These are phyloP conservation scores for Agrilus cyanescens DNA, from an alignment of 2,888 invertebrate species.

Conservation along the genomic window DNA sequence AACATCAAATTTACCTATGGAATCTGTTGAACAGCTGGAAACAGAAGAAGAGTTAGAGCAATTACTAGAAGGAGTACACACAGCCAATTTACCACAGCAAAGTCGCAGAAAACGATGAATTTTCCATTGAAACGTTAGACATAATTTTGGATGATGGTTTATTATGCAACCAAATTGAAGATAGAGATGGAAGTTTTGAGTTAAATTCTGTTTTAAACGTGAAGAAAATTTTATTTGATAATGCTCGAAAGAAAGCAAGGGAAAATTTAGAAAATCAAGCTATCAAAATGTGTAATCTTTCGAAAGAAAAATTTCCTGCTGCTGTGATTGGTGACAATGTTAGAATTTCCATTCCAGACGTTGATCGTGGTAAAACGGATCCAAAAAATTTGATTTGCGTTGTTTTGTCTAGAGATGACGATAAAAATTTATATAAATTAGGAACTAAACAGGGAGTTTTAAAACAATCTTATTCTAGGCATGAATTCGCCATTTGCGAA, in stretches of 20 bases:
- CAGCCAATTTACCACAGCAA: conserved; percentile 9
- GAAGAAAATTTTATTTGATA: conserved; percentile 7
- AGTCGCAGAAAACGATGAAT: conserved; percentile 7
- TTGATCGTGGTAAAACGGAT: conserved; percentile 10
- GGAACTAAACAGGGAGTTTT: too few species aligned
- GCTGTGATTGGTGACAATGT: conserved; percentile 11
- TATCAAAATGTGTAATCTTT: conserved; percentile 12
- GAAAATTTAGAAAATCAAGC: conserved; percentile 12
- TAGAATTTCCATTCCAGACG: conserved; percentile 11
- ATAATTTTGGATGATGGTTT: conserved; percentile 10
- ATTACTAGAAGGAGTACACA: conserved; percentile 11
- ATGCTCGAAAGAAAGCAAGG: conserved; percentile 6
- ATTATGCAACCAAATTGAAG: conserved; percentile 11
- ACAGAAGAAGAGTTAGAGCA: conserved; percentile 13
- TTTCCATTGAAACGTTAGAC: conserved; percentile 9
- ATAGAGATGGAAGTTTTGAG: conserved; percentile 9
- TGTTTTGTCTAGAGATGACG: too few species aligned
- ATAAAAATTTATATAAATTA: too few species aligned
- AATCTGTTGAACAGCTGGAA: conserved; percentile 15
- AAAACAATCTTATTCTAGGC: too few species aligned
- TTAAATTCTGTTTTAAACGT: conserved; percentile 7
- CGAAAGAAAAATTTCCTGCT: conserved; percentile 10
- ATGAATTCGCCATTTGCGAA: too few species aligned
- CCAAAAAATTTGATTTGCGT: conserved; percentile 1
- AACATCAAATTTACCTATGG: conserved; percentile 12